phyloP scores from a whole-genome alignment of 1,140 invertebrate species.

The Zophobas morio region DNA sequence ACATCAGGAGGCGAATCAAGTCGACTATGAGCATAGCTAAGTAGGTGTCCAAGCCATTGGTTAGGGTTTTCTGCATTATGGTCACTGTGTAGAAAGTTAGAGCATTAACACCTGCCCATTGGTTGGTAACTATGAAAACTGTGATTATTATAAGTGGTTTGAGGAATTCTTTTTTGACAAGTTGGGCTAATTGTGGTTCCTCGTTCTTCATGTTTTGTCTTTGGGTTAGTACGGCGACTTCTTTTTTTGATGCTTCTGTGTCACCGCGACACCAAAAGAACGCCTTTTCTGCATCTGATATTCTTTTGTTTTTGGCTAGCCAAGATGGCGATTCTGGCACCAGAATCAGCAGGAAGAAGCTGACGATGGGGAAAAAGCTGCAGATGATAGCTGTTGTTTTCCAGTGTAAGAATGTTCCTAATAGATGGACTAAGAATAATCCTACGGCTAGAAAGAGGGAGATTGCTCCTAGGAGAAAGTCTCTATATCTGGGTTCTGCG shows the following conservation, averaged over 20 bases:
- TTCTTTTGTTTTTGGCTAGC: conserved; percentile 72
- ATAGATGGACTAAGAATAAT: conserved; percentile 71
- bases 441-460: conserved; percentile 72
- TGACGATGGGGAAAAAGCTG: conserved; percentile 69
- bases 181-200: conserved; percentile 55
- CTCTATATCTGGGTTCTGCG: conserved; percentile 71
- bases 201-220: conserved; percentile 59
- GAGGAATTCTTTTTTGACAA: conserved; percentile 66
- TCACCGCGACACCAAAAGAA: conserved; percentile 70
- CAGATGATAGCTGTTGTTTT: conserved; percentile 71
- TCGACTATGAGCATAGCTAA: conserved; percentile 78
- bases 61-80: conserved; percentile 73
- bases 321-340: conserved; percentile 83
- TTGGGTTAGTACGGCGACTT: conserved; percentile 69
- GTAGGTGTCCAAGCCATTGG: conserved; percentile 71
- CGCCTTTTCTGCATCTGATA: conserved; percentile 69
- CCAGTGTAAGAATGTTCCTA: conserved; percentile 76
- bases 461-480: conserved; percentile 72
- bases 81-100: conserved; percentile 82
- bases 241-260: conserved; percentile 68
- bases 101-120: conserved; percentile 78
- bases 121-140: conserved; percentile 74
- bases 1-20: conserved; percentile 75
- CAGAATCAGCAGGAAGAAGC: conserved; percentile 68
- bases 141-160: conserved; percentile 76